Evolutionary conservation across 2,797 vertebrate genomes (phyloP).

Genomic region (Clarias pachynema): DNA sequence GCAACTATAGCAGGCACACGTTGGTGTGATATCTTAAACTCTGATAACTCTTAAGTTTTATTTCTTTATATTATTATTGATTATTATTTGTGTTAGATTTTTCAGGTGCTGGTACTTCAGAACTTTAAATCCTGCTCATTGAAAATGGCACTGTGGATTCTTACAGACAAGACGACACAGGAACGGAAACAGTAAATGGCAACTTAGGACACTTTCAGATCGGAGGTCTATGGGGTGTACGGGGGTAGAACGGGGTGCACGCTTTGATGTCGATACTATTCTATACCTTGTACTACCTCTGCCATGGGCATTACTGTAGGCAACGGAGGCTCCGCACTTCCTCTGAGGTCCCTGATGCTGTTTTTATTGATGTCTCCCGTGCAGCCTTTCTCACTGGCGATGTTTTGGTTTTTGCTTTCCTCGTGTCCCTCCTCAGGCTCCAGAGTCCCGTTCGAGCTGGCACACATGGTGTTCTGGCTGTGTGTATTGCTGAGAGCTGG

Average conservation of each 20-base stretch:
- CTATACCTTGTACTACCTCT: conserved; percentile 79
- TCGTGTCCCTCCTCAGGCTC: conserved; percentile 35
- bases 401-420: conserved; percentile 31
- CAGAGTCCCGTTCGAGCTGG: conserved; percentile 42
- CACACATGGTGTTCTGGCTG: conserved; percentile 43
- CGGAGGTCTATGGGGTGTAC: conserved; percentile 2
- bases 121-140: conserved; percentile 67
- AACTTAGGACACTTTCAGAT: conserved; percentile 77
- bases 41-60: conserved; percentile 57
- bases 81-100: conserved; percentile 75
- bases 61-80: conserved; percentile 64
- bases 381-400: conserved; percentile 30
- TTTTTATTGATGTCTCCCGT: conserved; percentile 50
- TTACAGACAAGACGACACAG: conserved; percentile 58
- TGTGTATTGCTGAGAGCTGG: conserved; percentile 54
- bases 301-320: conserved; percentile 48
- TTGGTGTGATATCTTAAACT: conserved; percentile 82
- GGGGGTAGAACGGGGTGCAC: not conserved
- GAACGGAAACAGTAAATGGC: conserved; percentile 77
- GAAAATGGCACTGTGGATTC: conserved; percentile 83
- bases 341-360: conserved; percentile 58
- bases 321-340: conserved; percentile 50
- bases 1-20: conserved; percentile 91
- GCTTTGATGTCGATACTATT: conserved; percentile 72
- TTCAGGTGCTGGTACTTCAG: conserved; percentile 84